Conservation (phyloP, 2,797 vertebrate species). For the Girardinus metallicus region DNA sequence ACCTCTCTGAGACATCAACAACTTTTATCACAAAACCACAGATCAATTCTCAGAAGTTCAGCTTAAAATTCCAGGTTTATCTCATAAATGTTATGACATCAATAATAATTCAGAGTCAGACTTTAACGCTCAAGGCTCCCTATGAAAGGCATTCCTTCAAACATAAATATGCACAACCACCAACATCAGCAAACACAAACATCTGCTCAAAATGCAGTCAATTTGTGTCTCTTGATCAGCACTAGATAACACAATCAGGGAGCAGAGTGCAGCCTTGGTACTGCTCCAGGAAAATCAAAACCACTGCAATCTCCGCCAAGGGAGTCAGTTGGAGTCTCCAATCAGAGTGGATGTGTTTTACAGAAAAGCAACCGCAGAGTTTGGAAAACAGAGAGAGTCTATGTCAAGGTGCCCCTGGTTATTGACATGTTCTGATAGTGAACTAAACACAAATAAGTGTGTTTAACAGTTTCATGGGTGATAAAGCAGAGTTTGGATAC, state of each 20-base stretch:
- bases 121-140: background rate
- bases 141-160: background rate
- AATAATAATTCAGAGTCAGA: background rate
- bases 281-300: conserved; percentile 1
- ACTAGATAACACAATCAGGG: background rate
- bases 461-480: too few relatives aligned
- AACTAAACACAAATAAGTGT: background rate
- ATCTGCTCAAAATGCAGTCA: conserved; percentile 1
- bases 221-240: conserved; percentile 6
- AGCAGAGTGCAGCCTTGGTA: conserved; percentile 1
- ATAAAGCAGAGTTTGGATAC: too few relatives aligned
- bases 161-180: background rate
- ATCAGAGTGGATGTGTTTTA: background rate
- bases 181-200: background rate
- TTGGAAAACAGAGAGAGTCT: background rate
- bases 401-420: background rate
- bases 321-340: background rate
- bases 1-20: background rate
- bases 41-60: background rate
- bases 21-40: background rate
- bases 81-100: background rate
- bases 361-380: background rate
- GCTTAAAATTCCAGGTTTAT: background rate
- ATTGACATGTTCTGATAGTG: background rate
- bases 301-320: background rate